These are phyloP conservation scores for Argyresthia albistria DNA, from an alignment of 2,888 invertebrate species.

Conservation along the genomic window DNA sequence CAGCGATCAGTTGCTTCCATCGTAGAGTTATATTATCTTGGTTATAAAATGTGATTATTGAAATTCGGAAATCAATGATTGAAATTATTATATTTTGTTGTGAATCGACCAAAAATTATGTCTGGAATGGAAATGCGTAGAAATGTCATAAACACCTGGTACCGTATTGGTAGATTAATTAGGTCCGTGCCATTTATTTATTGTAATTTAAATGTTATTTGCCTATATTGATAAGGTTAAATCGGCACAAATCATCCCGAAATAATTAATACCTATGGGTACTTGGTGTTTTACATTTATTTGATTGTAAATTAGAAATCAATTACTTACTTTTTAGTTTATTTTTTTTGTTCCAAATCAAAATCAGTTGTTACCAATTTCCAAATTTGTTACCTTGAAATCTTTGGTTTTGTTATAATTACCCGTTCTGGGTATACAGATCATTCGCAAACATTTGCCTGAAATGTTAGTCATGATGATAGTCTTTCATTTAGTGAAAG, in stretches of 20 bases:
- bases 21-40: slow-evolving; percentile 46
- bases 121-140: slow-evolving; percentile 9
- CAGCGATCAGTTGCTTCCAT: slow-evolving; percentile 63
- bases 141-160: slow-evolving; percentile 40
- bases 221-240: slow-evolving; percentile 26
- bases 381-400: slow-evolving; percentile 30
- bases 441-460: not conserved
- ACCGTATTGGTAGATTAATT: slow-evolving; percentile 51
- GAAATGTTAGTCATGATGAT: slow-evolving; percentile 27
- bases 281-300: slow-evolving; percentile 52
- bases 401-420: slow-evolving; percentile 17
- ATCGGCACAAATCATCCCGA: slow-evolving; percentile 47
- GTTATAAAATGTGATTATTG: slow-evolving; percentile 43
- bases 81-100: slow-evolving; percentile 40
- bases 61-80: slow-evolving; percentile 36
- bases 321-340: slow-evolving; percentile 28
- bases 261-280: slow-evolving; percentile 53
- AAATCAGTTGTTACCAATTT: slow-evolving; percentile 45
- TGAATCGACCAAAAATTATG: slow-evolving; percentile 40
- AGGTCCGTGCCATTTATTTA: slow-evolving; percentile 68
- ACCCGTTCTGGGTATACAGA: not conserved
- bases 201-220: slow-evolving; percentile 53
- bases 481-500: slow-evolving; percentile 52
- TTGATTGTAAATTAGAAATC: slow-evolving; percentile 40
- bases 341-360: slow-evolving; percentile 33